Conservation (phyloP, 2,797 vertebrate genomes). For the Avahi laniger region DNA sequence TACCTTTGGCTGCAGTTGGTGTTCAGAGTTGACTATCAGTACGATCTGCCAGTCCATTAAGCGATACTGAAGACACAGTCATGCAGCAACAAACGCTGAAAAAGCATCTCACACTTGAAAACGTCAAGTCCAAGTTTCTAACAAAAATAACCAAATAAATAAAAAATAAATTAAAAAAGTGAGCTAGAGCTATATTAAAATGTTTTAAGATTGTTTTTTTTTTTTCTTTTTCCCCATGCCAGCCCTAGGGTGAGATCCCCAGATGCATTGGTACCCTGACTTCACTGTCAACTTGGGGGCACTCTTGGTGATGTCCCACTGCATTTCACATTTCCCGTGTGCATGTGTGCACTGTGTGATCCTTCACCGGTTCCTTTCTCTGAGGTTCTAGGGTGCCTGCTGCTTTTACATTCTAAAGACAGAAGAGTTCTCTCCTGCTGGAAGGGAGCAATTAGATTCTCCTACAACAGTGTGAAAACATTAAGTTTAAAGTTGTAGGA, state of each 20-base stretch:
- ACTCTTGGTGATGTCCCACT: fast-evolving
- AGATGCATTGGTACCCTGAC: neutral
- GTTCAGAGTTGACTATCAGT: constrained; percentile 46
- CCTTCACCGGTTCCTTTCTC: neutral
- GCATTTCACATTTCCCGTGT: neutral
- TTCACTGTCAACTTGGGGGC: fast-evolving
- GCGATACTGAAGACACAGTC: constrained; percentile 12
- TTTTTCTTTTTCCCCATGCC: neutral
- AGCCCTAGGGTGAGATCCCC: neutral
- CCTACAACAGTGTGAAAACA: neutral
- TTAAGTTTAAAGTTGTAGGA: neutral
- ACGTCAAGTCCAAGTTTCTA: neutral
- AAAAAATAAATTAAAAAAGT: neutral
- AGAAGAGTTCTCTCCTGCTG: neutral
- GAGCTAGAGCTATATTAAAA: neutral
- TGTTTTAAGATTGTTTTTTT: neutral
- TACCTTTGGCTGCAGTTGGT: neutral
- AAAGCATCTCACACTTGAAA: neutral
- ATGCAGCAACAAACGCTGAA: neutral
- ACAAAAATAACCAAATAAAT: neutral
- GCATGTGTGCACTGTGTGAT: fast-evolving
- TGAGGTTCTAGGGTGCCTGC: neutral
- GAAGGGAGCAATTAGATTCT: neutral
- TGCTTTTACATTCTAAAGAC: neutral
- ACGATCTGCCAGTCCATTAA: constrained; percentile 37